Evolutionary conservation across 1,140 invertebrate species (phyloP).

Genomic region (Drosophila pseudoobscura): DNA sequence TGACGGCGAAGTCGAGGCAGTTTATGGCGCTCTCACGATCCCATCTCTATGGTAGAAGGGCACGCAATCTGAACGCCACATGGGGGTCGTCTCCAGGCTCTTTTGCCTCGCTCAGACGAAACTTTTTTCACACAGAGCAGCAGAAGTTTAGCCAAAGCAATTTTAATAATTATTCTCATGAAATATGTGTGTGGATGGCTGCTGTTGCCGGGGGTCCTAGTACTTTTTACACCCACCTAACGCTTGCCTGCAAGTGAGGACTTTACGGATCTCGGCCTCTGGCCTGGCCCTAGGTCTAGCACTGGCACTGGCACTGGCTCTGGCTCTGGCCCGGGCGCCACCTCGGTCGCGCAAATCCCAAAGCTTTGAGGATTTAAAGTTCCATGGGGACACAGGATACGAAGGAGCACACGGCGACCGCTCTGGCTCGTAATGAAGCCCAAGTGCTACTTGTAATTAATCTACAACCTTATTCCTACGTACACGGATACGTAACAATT

Average conservation of each 20-base stretch:
- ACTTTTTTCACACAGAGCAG: conserved; percentile 50
- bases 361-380: conserved; percentile 60
- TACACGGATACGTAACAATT: conserved; percentile 52
- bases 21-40: conserved; percentile 16
- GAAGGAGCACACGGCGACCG: conserved; percentile 11
- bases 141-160: conserved; percentile 65
- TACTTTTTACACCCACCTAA: conserved; percentile 28
- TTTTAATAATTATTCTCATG: conserved; percentile 81
- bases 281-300: too few species aligned
- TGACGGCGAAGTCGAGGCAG: not conserved
- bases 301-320: too few species aligned
- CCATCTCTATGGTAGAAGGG: not conserved
- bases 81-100: conserved; percentile 43
- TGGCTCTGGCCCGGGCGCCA: conserved; percentile 3
- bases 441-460: conserved; percentile 62
- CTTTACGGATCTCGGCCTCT: conserved; percentile 22
- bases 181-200: conserved; percentile 59
- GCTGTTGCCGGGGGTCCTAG: conserved; percentile 2
- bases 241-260: conserved; percentile 29
- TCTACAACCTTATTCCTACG: conserved; percentile 42
- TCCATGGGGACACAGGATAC: conserved; percentile 24
- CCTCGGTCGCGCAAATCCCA: conserved; percentile 33
- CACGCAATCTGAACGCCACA: conserved; percentile 42
- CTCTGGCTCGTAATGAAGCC: conserved; percentile 46
- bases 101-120: conserved; percentile 21